A percentile compares a stretch with the other conserved stretches of the same genome.
These are phyloP conservation scores for Andrena flavipes DNA, from an alignment of 2,888 invertebrate species.

Conservation along the genomic window DNA sequence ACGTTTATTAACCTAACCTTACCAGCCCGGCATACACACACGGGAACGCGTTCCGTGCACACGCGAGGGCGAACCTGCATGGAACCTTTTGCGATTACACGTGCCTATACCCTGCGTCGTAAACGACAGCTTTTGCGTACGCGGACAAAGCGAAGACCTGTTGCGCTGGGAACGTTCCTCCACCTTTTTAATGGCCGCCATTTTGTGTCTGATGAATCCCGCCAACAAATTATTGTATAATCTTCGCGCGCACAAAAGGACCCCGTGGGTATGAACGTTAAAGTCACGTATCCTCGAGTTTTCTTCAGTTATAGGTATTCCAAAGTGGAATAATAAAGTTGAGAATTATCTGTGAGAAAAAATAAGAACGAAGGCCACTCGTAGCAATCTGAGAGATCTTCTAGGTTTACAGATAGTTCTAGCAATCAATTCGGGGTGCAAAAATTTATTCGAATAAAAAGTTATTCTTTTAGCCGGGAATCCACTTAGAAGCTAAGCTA, in stretches of 20 bases:
- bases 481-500: too few relatives aligned
- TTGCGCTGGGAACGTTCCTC: conserved; percentile 58
- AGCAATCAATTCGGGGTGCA: too few relatives aligned
- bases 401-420: too few relatives aligned
- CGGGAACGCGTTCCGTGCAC: conserved; percentile 28
- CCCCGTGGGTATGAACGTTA: neutral
- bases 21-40: conserved; percentile 43
- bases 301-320: too few relatives aligned
- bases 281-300: neutral
- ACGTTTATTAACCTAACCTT: conserved; percentile 75
- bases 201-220: conserved; percentile 33
- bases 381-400: too few relatives aligned
- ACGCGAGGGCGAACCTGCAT: conserved; percentile 64
- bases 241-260: neutral
- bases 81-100: conserved; percentile 70
- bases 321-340: too few relatives aligned
- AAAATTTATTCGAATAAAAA: too few relatives aligned
- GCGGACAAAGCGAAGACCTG: conserved; percentile 67
- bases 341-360: neutral
- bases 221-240: conserved; percentile 22
- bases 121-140: conserved; percentile 72
- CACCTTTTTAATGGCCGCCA: conserved; percentile 48
- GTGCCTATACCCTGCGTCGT: conserved; percentile 61
- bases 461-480: too few relatives aligned
- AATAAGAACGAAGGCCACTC: too few relatives aligned